phyloP scores from a whole-genome alignment of 2,888 invertebrate species.

The Oligia latruncula region DNA sequence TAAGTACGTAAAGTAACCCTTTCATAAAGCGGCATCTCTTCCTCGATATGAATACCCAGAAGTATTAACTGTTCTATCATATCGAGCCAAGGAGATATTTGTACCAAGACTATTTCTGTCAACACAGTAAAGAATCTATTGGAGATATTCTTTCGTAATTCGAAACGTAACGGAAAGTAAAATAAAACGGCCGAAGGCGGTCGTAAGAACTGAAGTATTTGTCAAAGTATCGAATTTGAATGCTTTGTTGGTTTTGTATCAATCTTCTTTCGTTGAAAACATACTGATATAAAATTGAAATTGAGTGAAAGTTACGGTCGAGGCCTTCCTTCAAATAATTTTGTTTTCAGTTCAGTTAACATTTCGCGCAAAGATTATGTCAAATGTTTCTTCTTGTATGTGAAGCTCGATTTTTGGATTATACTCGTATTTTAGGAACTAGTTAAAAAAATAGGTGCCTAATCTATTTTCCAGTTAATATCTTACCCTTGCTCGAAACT shows the following conservation, averaged over 20 bases:
- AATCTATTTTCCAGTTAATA: neutral
- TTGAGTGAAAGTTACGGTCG: too few species aligned
- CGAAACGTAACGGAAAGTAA: constrained; percentile 62
- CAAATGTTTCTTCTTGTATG: neutral
- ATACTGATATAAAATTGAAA: neutral
- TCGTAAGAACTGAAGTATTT: constrained; percentile 54
- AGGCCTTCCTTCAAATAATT: neutral
- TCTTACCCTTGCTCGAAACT: neutral
- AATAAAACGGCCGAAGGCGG: constrained; percentile 48
- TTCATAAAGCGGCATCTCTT: neutral
- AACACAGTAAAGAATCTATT: constrained; percentile 61
- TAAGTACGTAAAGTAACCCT: neutral
- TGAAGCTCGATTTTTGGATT: neutral
- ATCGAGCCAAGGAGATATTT: constrained; percentile 44
- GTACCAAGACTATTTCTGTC: constrained; percentile 47
- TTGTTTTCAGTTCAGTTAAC: constrained; percentile 2
- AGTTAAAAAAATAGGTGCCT: neutral
- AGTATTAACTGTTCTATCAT: constrained; percentile 27
- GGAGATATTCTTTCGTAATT: constrained; percentile 64
- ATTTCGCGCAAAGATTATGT: neutral
- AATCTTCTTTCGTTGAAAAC: constrained; percentile 30
- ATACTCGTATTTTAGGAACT: neutral
- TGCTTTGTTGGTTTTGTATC: constrained; percentile 54
- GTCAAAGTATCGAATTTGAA: constrained; percentile 62
- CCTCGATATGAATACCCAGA: constrained; percentile 1